Conservation (phyloP, 2,888 invertebrate genomes). For the Stenichneumon culpator region DNA sequence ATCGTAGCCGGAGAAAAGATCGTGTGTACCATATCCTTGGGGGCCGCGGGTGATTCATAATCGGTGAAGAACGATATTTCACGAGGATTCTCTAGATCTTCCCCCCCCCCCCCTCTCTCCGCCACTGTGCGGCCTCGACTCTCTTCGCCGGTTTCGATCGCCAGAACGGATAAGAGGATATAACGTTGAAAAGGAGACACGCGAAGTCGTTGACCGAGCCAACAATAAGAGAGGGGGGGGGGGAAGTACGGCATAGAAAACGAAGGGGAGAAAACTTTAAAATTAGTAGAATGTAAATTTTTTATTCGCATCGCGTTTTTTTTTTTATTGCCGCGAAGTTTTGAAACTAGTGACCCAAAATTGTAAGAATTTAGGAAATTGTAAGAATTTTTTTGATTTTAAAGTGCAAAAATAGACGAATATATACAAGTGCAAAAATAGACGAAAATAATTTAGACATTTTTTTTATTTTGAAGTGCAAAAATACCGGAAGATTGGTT, state of each 20-base stretch:
- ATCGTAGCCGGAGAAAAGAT: constrained; percentile 61
- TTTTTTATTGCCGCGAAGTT: too few relatives aligned
- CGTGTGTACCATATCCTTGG: constrained; percentile 54
- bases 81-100: constrained; percentile 76
- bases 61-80: constrained; percentile 82
- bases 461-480: too few relatives aligned
- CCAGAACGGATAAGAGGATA: constrained; percentile 74
- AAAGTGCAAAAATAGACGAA: too few relatives aligned
- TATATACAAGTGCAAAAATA: too few relatives aligned
- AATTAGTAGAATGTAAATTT: not conserved
- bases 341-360: too few relatives aligned
- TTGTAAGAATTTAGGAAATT: too few relatives aligned
- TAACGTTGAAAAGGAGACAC: constrained; percentile 79
- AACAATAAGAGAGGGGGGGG: not conserved
- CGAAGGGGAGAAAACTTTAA: not conserved
- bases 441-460: too few relatives aligned
- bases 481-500: too few relatives aligned
- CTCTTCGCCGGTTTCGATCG: constrained; percentile 71
- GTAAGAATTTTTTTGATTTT: too few relatives aligned
- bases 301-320: too few relatives aligned
- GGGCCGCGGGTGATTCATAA: constrained; percentile 77
- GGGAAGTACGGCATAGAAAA: constrained; percentile 18
- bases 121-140: not conserved
- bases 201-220: constrained; percentile 71
- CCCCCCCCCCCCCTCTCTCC: not conserved